phyloP scores from a whole-genome alignment of 2,797 vertebrate species.

The Triplophysa bombifrons region DNA sequence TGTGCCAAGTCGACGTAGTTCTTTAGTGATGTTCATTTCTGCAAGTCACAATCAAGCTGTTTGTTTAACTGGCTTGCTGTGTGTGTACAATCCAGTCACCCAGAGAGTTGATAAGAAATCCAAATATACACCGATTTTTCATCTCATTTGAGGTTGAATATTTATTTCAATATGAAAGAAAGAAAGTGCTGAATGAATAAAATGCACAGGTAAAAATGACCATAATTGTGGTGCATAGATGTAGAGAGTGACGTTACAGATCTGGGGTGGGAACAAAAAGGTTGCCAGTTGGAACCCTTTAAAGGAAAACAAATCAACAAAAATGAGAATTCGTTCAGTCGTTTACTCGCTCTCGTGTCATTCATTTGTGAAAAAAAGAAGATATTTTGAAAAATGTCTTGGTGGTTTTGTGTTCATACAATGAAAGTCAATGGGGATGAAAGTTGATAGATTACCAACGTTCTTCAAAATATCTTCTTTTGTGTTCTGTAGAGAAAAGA shows the following conservation, averaged over 20 bases:
- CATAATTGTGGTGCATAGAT: neutral
- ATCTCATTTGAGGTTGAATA: constrained; percentile 17
- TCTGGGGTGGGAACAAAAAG: neutral
- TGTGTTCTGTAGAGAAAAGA: too few relatives aligned
- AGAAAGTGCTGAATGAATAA: neutral
- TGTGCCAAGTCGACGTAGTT: constrained; percentile 37
- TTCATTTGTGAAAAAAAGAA: too few relatives aligned
- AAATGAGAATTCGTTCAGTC: too few relatives aligned
- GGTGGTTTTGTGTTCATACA: too few relatives aligned
- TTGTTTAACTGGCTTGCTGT: constrained; percentile 26
- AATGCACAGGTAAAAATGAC: neutral
- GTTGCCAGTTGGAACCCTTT: neutral
- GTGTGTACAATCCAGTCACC: constrained; percentile 28
- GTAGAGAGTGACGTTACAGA: neutral
- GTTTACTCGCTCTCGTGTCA: too few relatives aligned
- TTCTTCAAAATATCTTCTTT: too few relatives aligned
- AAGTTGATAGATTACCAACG: too few relatives aligned
- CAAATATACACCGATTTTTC: constrained; percentile 31
- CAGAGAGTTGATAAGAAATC: constrained; percentile 24
- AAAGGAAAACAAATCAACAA: too few relatives aligned
- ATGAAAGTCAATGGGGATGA: too few relatives aligned
- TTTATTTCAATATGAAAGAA: constrained; percentile 32
- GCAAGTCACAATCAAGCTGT: constrained; percentile 36
- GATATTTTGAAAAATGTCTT: too few relatives aligned
- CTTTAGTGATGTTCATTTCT: constrained; percentile 30